These are phyloP conservation scores for Phthorimaea operculella DNA, from an alignment of 1,140 invertebrate genomes.

Conservation along the genomic window DNA sequence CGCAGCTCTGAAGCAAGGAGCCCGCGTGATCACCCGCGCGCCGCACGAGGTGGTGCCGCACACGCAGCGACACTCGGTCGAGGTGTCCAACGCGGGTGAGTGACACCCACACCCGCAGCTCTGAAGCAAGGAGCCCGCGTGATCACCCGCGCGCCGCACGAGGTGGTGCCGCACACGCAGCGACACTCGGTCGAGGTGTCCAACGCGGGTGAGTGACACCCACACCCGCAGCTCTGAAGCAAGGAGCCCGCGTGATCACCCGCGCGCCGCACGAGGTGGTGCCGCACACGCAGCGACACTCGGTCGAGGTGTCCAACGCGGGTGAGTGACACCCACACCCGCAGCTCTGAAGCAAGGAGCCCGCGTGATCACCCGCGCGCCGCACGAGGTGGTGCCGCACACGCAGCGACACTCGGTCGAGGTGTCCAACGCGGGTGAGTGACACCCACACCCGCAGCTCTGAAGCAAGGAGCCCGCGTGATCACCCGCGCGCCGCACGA, in stretches of 20 bases:
- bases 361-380: slow-evolving; percentile 73
- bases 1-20: slow-evolving; percentile 85
- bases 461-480: slow-evolving; percentile 81
- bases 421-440: slow-evolving; percentile 77
- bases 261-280: slow-evolving; percentile 62
- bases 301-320: slow-evolving; percentile 85
- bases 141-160: slow-evolving; percentile 70
- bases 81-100: slow-evolving; percentile 79
- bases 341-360: slow-evolving; percentile 84
- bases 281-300: slow-evolving; percentile 77
- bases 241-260: slow-evolving; percentile 80
- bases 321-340: slow-evolving; percentile 85
- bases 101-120: slow-evolving; percentile 91
- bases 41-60: slow-evolving; percentile 55
- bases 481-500: slow-evolving; percentile 71
- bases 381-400: slow-evolving; percentile 54
- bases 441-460: slow-evolving; percentile 91
- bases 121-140: slow-evolving; percentile 83
- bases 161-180: slow-evolving; percentile 69
- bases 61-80: slow-evolving; percentile 85
- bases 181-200: slow-evolving; percentile 89
- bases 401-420: slow-evolving; percentile 88
- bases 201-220: slow-evolving; percentile 74
- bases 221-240: slow-evolving; percentile 89
- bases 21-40: slow-evolving; percentile 75